Base-by-base conservation (phyloP, 1,140 invertebrate species). In the Xylocopa sonorina region DNA sequence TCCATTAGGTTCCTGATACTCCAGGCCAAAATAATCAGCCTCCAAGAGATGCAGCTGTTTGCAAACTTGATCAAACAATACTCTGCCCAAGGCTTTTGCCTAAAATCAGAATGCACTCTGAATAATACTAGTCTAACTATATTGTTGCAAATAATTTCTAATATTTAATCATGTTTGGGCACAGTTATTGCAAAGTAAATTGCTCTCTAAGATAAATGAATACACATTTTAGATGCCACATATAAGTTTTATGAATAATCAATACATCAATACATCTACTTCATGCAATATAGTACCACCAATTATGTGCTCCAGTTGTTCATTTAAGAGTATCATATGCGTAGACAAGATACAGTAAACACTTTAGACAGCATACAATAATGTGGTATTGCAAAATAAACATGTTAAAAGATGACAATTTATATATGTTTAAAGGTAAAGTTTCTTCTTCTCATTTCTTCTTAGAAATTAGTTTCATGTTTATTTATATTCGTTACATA, bases 21-120 rank as follows among this genome's bases (percentile, higher is more conserved):
- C 98, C 72, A 99, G 94, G 57, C 98, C 99, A 93, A 99, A 99
- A 93, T 99, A 99, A 93, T 99, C 99, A 3, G 97, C 96, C 94
- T 99, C 99, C 62, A 99, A 93, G 53, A 99, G 94, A 93, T 99
- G 98, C 50, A 99, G 93, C 92, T 99, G 97, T 84, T 98, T 96
- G 89, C 98, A 98, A 24, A 99, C 98, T 94, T 99, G 98, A 88
- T 99, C 98, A 93, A 99, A 99, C 34, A 99, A 94, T 29, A 98
- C 96, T 89, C 96, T 95, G 24, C 98, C 99, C 62, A 97, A 91
- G 81, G 98, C 98, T 94, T 99, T 99, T 41, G 97, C 97, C 98
- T 99, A 94, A 27, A 96, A 96, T 88, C 90, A 79, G 81, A 83
- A 86, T 81, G 82, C 12, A 79, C 34, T 21, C 32, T 46, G 18